A percentile compares a stretch with the other conserved stretches of the same genome.
phyloP scores from a whole-genome alignment of 2,797 vertebrate genomes.

The Sphenopsis melanotis region DNA sequence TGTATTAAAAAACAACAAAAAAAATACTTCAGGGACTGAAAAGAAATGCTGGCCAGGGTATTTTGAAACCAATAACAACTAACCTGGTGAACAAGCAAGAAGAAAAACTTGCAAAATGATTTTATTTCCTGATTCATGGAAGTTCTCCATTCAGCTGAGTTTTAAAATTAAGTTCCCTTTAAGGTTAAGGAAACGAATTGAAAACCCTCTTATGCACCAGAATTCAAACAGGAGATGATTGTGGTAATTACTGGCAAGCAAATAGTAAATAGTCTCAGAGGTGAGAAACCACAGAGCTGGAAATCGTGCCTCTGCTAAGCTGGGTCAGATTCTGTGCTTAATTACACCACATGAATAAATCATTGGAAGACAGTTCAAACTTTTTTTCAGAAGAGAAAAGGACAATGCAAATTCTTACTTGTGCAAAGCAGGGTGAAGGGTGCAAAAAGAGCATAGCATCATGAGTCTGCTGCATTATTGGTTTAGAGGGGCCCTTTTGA shows the following conservation, averaged over 20 bases:
- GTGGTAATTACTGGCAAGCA: slow-evolving; percentile 34
- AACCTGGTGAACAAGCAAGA: background rate
- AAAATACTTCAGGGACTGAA: background rate
- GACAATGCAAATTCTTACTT: background rate
- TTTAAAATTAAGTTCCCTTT: background rate
- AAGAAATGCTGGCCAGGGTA: background rate
- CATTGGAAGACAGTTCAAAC: background rate
- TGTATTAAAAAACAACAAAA: slow-evolving; percentile 23
- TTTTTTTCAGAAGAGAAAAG: background rate
- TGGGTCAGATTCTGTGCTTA: slow-evolving; percentile 9
- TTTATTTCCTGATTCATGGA: background rate
- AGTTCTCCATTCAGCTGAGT: background rate
- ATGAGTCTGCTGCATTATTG: background rate
- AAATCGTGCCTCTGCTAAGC: background rate
- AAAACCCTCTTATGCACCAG: background rate
- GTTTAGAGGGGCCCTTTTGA: background rate
- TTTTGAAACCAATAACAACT: background rate
- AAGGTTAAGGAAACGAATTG: background rate
- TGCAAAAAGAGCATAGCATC: background rate
- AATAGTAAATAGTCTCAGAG: slow-evolving; percentile 22
- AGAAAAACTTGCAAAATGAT: background rate
- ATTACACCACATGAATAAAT: slow-evolving; percentile 29
- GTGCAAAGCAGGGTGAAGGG: background rate
- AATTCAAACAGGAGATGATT: slow-evolving; percentile 12
- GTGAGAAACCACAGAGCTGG: slow-evolving; percentile 40